Base-by-base conservation (phyloP, 64 coral and sea anemone genomes). In the Pachyseris speciosa region DNA sequence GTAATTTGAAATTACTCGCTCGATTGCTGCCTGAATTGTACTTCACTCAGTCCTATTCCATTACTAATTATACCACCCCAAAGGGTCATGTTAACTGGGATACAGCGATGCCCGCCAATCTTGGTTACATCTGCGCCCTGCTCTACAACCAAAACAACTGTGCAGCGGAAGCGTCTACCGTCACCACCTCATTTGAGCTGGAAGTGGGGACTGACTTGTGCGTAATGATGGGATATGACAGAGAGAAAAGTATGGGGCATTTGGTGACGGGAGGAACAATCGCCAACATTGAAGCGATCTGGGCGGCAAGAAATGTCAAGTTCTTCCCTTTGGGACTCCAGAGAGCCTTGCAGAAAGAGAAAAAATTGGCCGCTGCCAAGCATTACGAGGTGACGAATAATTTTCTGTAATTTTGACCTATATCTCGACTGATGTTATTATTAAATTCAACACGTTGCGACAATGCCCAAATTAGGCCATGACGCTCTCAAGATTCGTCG, bases 121-220 rank as follows among this genome's bases (percentile, higher is more conserved):
- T 94, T 37, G 94, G 94, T 33, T 96, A 96, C 75, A 55, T 96
- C 31, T 74, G 77, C 13, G 94, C 86, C 29, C 70, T 96, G 65
- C 27, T 96, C 11, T 96, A 61, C 39, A 96, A 96, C 33, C 89
- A 86, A 47, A 96, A 96, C 84, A 96, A 96, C 67, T 89, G 83
- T 36, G 83, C 83, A 17, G 83, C 84, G 17, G 89, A 91, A 51
- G 84, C 50, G 3, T 80, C 83, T 7, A 86, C 89, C 9, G 84
- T 96, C 33, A 96, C 94, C n/a, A 92, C 89, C 31, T 42, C 30
- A 19, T 96, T 71, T 34, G 94, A 96, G 51, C 70, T 96, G 41
- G 69, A 92, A 57, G 94, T 91, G 22, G 89, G 88, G 5, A 44
- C 69, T 2, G 83, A 96, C 28, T 57, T 96, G 45, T 96, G 84